Evolutionary conservation across 2,797 vertebrate genomes (phyloP), one percentile per base, ranked within the genome.

Genomic region (Parambassis ranga): DNA sequence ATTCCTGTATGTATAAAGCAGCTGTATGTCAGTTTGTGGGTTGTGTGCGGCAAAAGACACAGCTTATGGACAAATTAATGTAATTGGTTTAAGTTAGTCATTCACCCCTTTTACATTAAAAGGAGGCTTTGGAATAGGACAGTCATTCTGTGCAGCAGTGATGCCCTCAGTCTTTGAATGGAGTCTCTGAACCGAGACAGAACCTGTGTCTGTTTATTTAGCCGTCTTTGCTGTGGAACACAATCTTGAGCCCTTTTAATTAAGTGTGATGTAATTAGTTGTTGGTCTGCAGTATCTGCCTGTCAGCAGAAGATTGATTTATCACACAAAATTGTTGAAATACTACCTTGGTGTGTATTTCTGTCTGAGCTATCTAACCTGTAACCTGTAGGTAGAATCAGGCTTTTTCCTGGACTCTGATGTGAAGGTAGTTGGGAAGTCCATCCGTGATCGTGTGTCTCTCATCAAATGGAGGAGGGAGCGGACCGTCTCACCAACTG

Each of bases 351-450:
- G 26, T 10, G 26, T 10, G 7, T 24, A 1, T 5, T 53, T 62
- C 0, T 4, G 53, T 37, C 32, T 55, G 31, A 75, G 16, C 46
- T 27, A 8, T 70, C 37, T 75, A 11, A 10, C 14, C 10, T 46
- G 18, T 75, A 28, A 61, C 61, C 76, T 75, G n/a, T 69, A 98
- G 97, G 95, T 98, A 14, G 97, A 98, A 10, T 98, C 96, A 4
- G 96, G 97, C 5, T 97, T 99, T 84, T 98, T 99, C 89, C 93
- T 99, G 13, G 98, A 99, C 64, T 95, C 85, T 0, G 98, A 99
- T n/a, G 90, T 96, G 63, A 99, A 99, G 90, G 93, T 96, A 7
- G 94, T 99, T 31, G 95, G 94, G 1, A 99, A 97, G 88, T 98
- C 97, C 8, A 99, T 99, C 75, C 93, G 95, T 0, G 98, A 99